Evolutionary conservation across 2,113 vertebrate genomes (phyloP).

Genomic region (Coregonus clupeaformis): DNA sequence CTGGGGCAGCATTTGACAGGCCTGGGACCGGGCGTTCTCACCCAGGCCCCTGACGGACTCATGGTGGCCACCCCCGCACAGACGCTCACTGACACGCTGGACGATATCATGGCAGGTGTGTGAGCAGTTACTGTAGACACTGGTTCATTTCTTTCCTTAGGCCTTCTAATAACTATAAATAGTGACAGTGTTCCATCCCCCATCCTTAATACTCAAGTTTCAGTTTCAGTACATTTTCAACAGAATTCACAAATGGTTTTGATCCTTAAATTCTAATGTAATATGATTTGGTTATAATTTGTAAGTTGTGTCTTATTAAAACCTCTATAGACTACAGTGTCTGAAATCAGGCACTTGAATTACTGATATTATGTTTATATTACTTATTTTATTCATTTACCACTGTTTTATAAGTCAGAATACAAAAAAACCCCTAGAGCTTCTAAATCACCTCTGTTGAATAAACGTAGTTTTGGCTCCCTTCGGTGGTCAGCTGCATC

Average conservation of each 20-base stretch:
- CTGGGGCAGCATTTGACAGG: constrained; percentile 83
- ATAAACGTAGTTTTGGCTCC: too few species aligned
- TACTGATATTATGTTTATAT: too few species aligned
- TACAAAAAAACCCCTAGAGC: too few species aligned
- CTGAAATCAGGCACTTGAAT: too few species aligned
- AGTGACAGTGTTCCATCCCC: background rate
- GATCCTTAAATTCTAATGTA: background rate
- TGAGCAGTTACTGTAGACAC: constrained; percentile 46
- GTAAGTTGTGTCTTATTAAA: too few species aligned
- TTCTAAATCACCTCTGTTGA: too few species aligned
- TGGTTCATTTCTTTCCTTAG: background rate
- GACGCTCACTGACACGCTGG: constrained; percentile 91
- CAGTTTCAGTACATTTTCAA: background rate
- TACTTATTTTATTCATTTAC: too few species aligned
- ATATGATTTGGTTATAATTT: background rate
- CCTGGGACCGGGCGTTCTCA: constrained; percentile 83
- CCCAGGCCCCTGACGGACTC: constrained; percentile 79
- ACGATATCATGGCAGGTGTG: constrained; percentile 93
- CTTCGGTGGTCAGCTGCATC: too few species aligned
- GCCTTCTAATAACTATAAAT: too few species aligned
- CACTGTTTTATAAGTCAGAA: too few species aligned
- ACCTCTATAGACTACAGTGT: too few species aligned
- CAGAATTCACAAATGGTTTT: background rate
- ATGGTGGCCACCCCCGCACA: constrained; percentile 74
- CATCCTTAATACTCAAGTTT: background rate